Conservation (phyloP, 2,113 vertebrate genomes). For the Periophthalmodon schlosseri region DNA sequence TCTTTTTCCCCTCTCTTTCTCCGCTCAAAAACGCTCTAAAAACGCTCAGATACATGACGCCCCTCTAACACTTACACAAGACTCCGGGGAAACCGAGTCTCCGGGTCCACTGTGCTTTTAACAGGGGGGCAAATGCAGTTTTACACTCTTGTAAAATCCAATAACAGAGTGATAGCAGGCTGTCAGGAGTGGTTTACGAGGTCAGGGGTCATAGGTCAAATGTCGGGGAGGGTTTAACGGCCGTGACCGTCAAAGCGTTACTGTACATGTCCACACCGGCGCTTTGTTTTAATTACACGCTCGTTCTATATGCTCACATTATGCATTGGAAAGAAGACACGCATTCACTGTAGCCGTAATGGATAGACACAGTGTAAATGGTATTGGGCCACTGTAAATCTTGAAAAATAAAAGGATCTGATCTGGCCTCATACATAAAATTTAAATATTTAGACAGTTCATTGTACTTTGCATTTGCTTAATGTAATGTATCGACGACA, state of each 20-base stretch:
- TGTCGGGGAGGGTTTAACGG: slow-evolving; percentile 23
- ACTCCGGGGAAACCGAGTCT: slow-evolving; percentile 25
- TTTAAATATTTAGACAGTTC: slow-evolving; percentile 10
- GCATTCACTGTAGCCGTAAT: background rate
- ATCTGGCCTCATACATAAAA: background rate
- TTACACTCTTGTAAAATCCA: slow-evolving; percentile 47
- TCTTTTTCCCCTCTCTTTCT: too few relatives aligned
- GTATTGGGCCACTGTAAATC: background rate
- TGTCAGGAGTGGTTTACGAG: slow-evolving; percentile 24
- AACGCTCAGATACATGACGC: background rate
- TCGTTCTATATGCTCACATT: background rate
- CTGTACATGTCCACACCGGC: background rate
- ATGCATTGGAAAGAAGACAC: background rate
- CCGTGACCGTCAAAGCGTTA: slow-evolving; percentile 2
- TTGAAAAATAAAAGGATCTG: background rate
- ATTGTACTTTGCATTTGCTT: background rate
- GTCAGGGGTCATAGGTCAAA: slow-evolving; percentile 40
- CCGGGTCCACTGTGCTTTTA: slow-evolving; percentile 28
- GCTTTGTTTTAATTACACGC: slow-evolving; percentile 6
- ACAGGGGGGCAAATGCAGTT: slow-evolving; percentile 31
- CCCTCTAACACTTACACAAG: background rate
- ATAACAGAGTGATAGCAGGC: slow-evolving; percentile 9
- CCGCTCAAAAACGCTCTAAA: background rate
- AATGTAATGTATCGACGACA: background rate
- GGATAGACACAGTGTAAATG: background rate